A percentile compares a stretch with the other conserved stretches of the same genome.
These are phyloP conservation scores for Eumaeus atala DNA, from an alignment of 1,140 invertebrate species.

Conservation along the genomic window DNA sequence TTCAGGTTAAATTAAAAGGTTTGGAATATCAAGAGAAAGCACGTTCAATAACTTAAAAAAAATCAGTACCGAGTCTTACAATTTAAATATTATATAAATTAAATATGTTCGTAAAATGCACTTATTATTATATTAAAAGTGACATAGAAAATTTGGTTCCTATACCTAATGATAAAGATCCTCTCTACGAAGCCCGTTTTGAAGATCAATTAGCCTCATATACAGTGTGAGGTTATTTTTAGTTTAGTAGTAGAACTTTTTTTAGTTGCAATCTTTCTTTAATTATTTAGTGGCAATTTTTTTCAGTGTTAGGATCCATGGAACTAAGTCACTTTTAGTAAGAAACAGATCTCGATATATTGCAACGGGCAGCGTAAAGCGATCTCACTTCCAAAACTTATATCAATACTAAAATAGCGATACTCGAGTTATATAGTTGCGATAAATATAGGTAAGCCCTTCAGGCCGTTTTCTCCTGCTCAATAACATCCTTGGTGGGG, in stretches of 20 bases:
- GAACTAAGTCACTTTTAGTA: constrained; percentile 7
- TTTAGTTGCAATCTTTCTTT: no score
- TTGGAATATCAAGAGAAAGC: constrained; percentile 15
- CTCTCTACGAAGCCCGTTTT: constrained; percentile 39
- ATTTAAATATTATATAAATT: constrained; percentile 62
- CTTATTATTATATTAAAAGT: constrained; percentile 65
- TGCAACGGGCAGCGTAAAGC: constrained; percentile 37
- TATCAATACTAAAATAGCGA: constrained; percentile 65
- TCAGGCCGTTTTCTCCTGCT: constrained; percentile 82
- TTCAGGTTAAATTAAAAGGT: background rate
- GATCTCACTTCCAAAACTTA: constrained; percentile 50
- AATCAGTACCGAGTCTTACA: constrained; percentile 66
- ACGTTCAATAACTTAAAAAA: constrained; percentile 54
- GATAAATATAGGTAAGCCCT: constrained; percentile 33
- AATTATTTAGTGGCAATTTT: background rate
- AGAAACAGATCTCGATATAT: constrained; percentile 4
- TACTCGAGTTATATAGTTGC: constrained; percentile 68
- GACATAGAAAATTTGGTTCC: constrained; percentile 71
- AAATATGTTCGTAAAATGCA: constrained; percentile 70
- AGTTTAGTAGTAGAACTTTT: no score
- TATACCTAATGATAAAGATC: constrained; percentile 56
- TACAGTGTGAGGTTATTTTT: constrained; percentile 4
- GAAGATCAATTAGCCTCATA: no score
- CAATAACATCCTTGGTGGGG: constrained; percentile 88
- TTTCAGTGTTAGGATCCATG: constrained; percentile 1